Evolutionary conservation across 1,140 invertebrate genomes (phyloP).

Genomic region (Trachymyrmex cornetzi): DNA sequence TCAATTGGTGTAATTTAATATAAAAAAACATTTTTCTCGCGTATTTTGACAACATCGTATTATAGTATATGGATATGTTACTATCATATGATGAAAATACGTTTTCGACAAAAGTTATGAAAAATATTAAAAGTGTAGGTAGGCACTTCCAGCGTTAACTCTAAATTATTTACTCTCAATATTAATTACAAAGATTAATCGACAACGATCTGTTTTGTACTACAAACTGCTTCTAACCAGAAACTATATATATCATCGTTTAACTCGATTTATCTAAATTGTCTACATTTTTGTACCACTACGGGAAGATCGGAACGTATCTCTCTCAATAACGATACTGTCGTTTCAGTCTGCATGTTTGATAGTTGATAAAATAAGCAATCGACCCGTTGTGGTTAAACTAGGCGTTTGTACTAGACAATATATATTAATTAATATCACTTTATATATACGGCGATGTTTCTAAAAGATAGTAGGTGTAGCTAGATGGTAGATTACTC

Average conservation of each 20-base stretch:
- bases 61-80: not conserved
- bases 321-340: not conserved
- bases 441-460: conserved; percentile 83
- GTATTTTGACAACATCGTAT: not conserved
- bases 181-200: conserved; percentile 82
- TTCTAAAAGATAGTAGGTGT: conserved; percentile 85
- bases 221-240: conserved; percentile 83
- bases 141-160: conserved; percentile 68
- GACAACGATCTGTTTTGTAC: conserved; percentile 79
- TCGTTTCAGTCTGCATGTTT: not conserved
- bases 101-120: not conserved
- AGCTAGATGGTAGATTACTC: conserved; percentile 86
- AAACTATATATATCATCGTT: conserved; percentile 77
- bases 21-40: not conserved
- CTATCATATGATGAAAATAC: not conserved
- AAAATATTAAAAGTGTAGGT: not conserved
- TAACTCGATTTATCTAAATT: conserved; percentile 82
- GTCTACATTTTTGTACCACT: conserved; percentile 80
- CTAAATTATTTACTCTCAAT: conserved; percentile 81
- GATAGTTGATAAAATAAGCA: not conserved
- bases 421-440: conserved; percentile 80
- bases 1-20: not conserved
- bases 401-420: conserved; percentile 75
- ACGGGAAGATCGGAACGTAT: conserved; percentile 74
- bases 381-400: conserved; percentile 72